Evolutionary conservation across 2,888 invertebrate species (phyloP).

Genomic region (Pristionchus entomophagus): DNA sequence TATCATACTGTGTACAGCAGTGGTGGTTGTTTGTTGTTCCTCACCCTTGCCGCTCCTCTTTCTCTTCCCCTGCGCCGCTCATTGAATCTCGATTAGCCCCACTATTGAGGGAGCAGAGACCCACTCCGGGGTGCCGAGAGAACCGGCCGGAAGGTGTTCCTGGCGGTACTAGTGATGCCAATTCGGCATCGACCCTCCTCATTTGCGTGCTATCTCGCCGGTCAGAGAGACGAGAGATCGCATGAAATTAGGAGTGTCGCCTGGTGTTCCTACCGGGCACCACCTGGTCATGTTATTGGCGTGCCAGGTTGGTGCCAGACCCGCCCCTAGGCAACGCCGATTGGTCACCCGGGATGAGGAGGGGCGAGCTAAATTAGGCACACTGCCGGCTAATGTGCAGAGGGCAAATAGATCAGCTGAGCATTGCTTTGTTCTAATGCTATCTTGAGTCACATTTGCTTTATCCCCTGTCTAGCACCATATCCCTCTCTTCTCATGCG

Average conservation of each 20-base stretch:
- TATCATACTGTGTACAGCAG: conserved; percentile 36
- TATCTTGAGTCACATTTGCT: neutral
- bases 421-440: neutral
- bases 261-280: neutral
- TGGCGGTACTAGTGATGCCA: too few species aligned
- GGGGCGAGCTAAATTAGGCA: neutral
- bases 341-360: neutral
- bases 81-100: neutral
- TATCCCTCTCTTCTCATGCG: too few species aligned
- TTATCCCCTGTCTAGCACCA: too few species aligned
- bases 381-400: neutral
- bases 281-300: neutral
- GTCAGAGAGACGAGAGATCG: too few species aligned
- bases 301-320: too few species aligned
- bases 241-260: neutral
- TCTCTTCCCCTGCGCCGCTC: neutral
- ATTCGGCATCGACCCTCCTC: too few species aligned
- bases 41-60: neutral
- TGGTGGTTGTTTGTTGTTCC: conserved; percentile 24
- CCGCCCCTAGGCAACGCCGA: neutral
- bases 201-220: too few species aligned
- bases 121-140: neutral
- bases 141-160: too few species aligned
- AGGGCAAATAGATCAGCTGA: conserved; percentile 7
- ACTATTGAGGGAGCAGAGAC: neutral